Percentiles rank a stretch among this genome's conserved stretches.
Evolutionary conservation across 2,888 invertebrate genomes (phyloP).

Genomic region (Adela reaumurella): DNA sequence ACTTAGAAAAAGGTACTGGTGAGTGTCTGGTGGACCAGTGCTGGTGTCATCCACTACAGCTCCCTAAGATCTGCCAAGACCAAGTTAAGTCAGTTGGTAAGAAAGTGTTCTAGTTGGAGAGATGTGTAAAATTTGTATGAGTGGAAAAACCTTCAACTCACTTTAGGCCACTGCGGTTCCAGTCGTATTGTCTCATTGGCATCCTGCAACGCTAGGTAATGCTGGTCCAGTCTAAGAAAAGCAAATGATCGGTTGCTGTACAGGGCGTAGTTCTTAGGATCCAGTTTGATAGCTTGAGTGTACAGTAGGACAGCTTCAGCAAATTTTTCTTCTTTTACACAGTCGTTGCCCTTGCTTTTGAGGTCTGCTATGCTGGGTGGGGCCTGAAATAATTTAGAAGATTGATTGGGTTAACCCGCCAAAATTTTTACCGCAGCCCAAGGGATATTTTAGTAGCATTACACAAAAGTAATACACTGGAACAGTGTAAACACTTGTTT

Average conservation of each 20-base stretch:
- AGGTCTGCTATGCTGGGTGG: conserved; percentile 50
- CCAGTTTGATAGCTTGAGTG: conserved; percentile 72
- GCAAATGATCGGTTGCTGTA: conserved; percentile 80
- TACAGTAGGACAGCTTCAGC: conserved; percentile 77
- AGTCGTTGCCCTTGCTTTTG: conserved; percentile 72
- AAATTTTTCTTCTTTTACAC: conserved; percentile 68
- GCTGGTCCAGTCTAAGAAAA: conserved; percentile 73
- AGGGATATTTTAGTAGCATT: no score
- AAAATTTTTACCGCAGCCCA: no score
- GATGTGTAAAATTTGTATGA: no score
- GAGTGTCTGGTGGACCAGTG: no score
- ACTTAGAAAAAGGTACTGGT: no score
- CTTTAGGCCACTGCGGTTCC: conserved; percentile 78
- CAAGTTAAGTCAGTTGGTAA: no score
- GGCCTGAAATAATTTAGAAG: conserved; percentile 5
- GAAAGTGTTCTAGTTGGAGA: no score
- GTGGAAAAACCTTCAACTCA: conserved; percentile 20
- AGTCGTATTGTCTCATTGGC: conserved; percentile 71
- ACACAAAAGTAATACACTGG: no score
- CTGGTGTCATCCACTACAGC: no score
- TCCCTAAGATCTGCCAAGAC: no score
- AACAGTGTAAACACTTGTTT: no score
- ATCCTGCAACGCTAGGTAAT: conserved; percentile 73
- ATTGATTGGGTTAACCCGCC: no score
- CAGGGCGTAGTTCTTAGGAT: conserved; percentile 65